Conservation (phyloP, 2,888 invertebrate genomes). For the Ornithoptera priamus region DNA sequence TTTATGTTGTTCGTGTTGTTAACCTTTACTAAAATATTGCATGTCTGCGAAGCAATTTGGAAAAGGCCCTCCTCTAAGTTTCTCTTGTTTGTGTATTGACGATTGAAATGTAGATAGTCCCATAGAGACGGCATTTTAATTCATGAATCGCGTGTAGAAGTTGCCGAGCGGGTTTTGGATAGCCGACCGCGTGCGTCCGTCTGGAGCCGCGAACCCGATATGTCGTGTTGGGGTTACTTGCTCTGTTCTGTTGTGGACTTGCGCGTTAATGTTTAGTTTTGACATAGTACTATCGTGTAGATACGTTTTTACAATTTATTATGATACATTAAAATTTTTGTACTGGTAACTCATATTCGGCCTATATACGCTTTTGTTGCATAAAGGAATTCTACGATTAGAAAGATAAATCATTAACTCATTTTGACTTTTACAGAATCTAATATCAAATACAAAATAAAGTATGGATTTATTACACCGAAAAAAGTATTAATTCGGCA, state of each 20-base stretch:
- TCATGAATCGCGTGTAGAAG: slow-evolving; percentile 44
- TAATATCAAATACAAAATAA: no score
- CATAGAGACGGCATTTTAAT: slow-evolving; percentile 81
- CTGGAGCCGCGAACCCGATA: slow-evolving; percentile 44
- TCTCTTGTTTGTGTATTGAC: slow-evolving; percentile 77
- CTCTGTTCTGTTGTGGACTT: slow-evolving; percentile 47
- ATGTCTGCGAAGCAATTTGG: slow-evolving; percentile 89
- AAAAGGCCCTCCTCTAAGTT: slow-evolving; percentile 88
- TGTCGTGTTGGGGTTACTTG: slow-evolving; percentile 32
- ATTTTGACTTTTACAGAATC: no score
- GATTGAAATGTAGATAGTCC: slow-evolving; percentile 79
- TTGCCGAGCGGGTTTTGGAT: slow-evolving; percentile 38
- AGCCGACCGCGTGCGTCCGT: slow-evolving; percentile 44
- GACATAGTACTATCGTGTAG: slow-evolving; percentile 24
- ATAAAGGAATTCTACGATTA: no score
- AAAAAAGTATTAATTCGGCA: no score
- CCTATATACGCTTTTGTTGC: no score
- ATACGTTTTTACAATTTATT: neutral
- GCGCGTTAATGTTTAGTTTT: slow-evolving; percentile 66
- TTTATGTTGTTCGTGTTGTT: slow-evolving; percentile 88
- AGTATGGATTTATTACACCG: no score
- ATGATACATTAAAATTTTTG: neutral
- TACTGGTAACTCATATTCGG: neutral
- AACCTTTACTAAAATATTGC: slow-evolving; percentile 87
- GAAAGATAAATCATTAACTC: no score